These are phyloP conservation scores for Altica lythri DNA, from an alignment of 2,888 invertebrate species.

Conservation along the genomic window DNA sequence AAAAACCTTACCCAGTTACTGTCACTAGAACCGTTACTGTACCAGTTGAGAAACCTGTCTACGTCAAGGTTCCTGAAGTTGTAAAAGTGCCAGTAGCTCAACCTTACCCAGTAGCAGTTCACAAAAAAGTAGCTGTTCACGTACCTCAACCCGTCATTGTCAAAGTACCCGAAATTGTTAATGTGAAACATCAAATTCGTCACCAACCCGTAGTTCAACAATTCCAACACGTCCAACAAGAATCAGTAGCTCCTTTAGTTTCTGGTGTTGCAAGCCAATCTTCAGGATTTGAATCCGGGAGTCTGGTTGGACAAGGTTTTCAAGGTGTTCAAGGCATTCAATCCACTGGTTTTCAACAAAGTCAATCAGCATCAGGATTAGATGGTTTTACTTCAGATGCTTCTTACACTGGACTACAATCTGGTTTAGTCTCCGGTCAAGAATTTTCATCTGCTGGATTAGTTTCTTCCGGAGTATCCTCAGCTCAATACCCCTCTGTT, in stretches of 20 bases:
- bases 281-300: background rate
- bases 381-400: background rate
- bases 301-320: background rate
- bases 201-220: background rate
- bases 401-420: constrained; percentile 1
- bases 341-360: background rate
- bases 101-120: constrained; percentile 40
- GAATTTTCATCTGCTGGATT: background rate
- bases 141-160: constrained; percentile 45
- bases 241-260: background rate
- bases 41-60: constrained; percentile 44
- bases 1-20: constrained; percentile 47
- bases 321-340: background rate
- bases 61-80: constrained; percentile 43
- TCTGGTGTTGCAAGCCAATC: background rate
- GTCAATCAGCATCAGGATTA: background rate
- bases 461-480: background rate
- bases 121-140: constrained; percentile 39
- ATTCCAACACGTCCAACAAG: background rate
- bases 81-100: constrained; percentile 43
- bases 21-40: constrained; percentile 41
- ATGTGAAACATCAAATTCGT: constrained; percentile 7
- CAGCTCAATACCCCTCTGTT: background rate
- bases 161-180: constrained; percentile 38
- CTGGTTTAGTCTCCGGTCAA: background rate